phyloP scores from a whole-genome alignment of 2,797 vertebrate genomes.

The Siniperca undulata region DNA sequence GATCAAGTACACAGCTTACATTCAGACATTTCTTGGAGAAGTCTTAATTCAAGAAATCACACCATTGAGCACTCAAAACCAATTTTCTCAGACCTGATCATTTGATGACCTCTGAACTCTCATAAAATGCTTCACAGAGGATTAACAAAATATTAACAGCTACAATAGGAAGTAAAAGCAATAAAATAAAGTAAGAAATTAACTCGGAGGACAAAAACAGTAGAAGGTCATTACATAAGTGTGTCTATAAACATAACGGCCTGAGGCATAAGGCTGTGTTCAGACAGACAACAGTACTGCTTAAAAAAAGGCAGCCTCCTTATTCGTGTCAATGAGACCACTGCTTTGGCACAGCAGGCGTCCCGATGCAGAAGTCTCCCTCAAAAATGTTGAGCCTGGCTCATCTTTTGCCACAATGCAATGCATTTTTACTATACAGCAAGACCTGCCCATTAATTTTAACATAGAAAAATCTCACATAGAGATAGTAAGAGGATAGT shows the following conservation, averaged over 20 bases:
- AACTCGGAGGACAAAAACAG: neutral
- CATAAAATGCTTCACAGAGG: neutral
- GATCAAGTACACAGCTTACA: neutral
- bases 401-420: neutral
- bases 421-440: neutral
- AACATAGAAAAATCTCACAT: too few species aligned
- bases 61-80: neutral
- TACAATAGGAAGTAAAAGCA: conserved; percentile 5
- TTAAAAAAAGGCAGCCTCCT: neutral
- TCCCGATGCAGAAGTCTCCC: neutral
- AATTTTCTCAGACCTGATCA: neutral
- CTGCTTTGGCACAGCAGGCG: neutral
- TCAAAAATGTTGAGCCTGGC: neutral
- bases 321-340: neutral
- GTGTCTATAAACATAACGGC: neutral
- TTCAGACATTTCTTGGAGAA: neutral
- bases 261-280: neutral
- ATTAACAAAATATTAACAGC: conserved; percentile 1
- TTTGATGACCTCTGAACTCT: conserved; percentile 18
- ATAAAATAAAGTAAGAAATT: conserved; percentile 9
- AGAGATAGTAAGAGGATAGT: too few species aligned
- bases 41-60: neutral
- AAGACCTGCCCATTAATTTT: too few species aligned
- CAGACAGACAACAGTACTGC: neutral
- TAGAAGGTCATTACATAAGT: neutral